Conservation (phyloP, 2,113 vertebrate species). For the Etheostoma spectabile region DNA sequence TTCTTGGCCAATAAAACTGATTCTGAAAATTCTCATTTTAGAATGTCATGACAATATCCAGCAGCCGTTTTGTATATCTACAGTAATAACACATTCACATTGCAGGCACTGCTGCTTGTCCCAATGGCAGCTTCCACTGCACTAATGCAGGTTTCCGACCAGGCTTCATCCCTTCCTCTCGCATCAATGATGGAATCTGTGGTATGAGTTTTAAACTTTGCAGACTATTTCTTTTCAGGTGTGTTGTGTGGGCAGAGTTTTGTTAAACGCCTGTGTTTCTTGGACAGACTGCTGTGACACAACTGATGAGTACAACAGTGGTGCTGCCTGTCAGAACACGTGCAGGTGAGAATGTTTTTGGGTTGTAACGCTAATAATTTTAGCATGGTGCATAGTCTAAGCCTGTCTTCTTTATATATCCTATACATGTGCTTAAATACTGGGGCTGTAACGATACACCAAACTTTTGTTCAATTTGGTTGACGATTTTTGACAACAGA, state of each 20-base stretch:
- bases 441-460: no score
- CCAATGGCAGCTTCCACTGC: conserved; percentile 92
- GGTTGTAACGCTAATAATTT: background rate
- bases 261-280: conserved; percentile 7
- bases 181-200: conserved; percentile 92
- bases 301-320: conserved; percentile 94
- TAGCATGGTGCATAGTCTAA: background rate
- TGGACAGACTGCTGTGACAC: conserved; percentile 92
- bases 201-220: conserved; percentile 79
- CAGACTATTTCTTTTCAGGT: background rate
- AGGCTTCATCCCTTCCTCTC: conserved; percentile 88
- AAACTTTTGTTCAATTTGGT: no score
- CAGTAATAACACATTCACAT: background rate
- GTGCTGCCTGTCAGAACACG: conserved; percentile 89
- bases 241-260: background rate
- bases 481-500: no score
- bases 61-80: background rate
- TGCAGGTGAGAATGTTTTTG: conserved; percentile 86
- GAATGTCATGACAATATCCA: background rate
- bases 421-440: background rate
- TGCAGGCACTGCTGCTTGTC: conserved; percentile 91
- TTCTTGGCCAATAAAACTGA: no score
- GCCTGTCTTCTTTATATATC: background rate
- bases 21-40: background rate
- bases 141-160: conserved; percentile 89